Percentiles rank a stretch among this genome's conserved stretches.
Conservation (phyloP, 1,140 invertebrate species). For the Platorchestia sp. region DNA sequence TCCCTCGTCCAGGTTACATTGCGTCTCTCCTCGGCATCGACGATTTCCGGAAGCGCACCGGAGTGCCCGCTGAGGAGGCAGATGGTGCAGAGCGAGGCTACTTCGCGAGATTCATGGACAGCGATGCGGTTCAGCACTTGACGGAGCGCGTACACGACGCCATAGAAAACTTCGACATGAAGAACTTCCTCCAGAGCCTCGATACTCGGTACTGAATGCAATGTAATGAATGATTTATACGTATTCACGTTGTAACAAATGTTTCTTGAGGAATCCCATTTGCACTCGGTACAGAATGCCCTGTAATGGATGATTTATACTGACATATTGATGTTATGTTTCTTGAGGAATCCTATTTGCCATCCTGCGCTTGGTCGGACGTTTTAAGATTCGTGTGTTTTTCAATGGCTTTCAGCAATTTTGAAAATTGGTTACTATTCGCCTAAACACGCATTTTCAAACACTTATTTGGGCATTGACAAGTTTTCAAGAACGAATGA, state of each 20-base stretch:
- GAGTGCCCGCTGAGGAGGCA: background rate
- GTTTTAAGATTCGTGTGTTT: too few species aligned
- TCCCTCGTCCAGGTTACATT: constrained; percentile 2
- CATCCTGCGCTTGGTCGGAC: too few species aligned
- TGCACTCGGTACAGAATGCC: too few species aligned
- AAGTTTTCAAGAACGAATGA: too few species aligned
- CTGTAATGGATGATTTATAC: too few species aligned
- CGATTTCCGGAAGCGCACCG: constrained; percentile 17
- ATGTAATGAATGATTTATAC: background rate
- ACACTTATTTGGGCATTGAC: too few species aligned
- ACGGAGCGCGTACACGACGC: background rate
- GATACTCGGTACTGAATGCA: constrained; percentile 5
- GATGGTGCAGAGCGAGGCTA: background rate
- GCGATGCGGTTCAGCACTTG: background rate
- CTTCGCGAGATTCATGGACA: background rate
- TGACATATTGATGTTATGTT: too few species aligned
- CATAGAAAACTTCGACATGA: constrained; percentile 3
- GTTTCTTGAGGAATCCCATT: too few species aligned
- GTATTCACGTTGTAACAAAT: background rate
- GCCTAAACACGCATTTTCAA: too few species aligned
- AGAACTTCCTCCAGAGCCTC: background rate
- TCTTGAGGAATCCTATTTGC: too few species aligned
- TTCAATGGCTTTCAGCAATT: too few species aligned
- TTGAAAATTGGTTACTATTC: too few species aligned
- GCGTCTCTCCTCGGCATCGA: constrained; percentile 10